Evolutionary conservation across 1,140 invertebrate genomes (phyloP).

Genomic region (Drosophila funebris): DNA sequence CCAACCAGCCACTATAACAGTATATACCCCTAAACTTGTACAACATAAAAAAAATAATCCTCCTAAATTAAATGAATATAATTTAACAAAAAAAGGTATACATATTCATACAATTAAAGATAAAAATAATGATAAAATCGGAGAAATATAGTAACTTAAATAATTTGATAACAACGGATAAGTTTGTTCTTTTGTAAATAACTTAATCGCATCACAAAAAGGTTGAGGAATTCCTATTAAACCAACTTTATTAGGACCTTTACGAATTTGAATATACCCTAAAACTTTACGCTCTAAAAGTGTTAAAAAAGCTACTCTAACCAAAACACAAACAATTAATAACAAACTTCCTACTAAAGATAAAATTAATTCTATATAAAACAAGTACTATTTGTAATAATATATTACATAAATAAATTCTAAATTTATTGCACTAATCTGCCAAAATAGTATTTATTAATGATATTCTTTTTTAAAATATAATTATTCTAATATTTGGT

Average conservation of each 20-base stretch:
- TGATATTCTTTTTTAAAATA: constrained; percentile 42
- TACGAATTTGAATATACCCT: constrained; percentile 88
- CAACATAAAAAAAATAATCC: constrained; percentile 1
- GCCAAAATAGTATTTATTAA: constrained; percentile 85
- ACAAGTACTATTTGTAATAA: constrained; percentile 85
- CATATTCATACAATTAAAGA: constrained; percentile 65
- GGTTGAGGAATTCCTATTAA: constrained; percentile 87
- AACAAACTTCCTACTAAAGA: constrained; percentile 84
- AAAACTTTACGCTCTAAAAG: constrained; percentile 88
- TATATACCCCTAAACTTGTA: not conserved
- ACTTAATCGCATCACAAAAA: constrained; percentile 88
- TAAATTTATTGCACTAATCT: constrained; percentile 88
- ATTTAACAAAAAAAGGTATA: constrained; percentile 7
- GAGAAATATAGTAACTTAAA: constrained; percentile 86
- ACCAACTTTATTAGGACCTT: constrained; percentile 88
- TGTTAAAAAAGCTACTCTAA: constrained; percentile 88
- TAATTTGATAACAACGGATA: constrained; percentile 85
- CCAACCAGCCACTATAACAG: not conserved
- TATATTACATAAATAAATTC: constrained; percentile 85
- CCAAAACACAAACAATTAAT: constrained; percentile 85
- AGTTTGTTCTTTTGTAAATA: constrained; percentile 86
- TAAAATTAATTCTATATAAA: constrained; percentile 83
- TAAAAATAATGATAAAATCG: constrained; percentile 85
- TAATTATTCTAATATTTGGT: too few relatives aligned
- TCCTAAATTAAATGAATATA: constrained; percentile 28